Base-by-base conservation (phyloP, 2,888 invertebrate species). In the Biston stratarius region DNA sequence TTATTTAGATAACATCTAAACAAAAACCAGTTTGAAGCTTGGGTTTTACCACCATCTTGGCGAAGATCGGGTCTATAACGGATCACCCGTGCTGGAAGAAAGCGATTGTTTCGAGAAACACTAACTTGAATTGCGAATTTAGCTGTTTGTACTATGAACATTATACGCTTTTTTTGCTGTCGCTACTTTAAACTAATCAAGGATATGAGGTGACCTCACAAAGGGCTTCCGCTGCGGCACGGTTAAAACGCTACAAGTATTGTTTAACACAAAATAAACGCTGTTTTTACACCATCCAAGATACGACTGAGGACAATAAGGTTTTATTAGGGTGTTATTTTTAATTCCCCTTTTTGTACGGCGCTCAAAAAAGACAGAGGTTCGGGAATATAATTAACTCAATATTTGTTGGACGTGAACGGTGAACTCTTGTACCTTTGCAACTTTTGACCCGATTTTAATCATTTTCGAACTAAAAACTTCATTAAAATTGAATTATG, bases 171-270 rank as follows among this genome's bases (percentile, higher is more conserved):
- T 53, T 60, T 56, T 57, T 63, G 64, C 45, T 47, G 33, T 61
- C 70, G 59, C 64, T 70, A 67, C 70, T 66, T 68, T 70, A 67
- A 74, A 70, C 77, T 79, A 82, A 84, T 84, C 81, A 84, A 78
- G 83, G 81, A 82, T 81, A 83, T 81, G 79, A 76, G 74, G 75
- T 74, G 71, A 67, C 69, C 63, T 44, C 70, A 80, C 82, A 80
- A 79, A 77, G 75, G 67, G 71, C 71, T 76, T 77, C 82, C 82
- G 77, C 63, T 70, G 72, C 66, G 67, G 64, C 42, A 52, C 62
- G 55, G 34, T 68, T 74, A n/a, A 62, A 65, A 78, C 71, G 80
- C 76, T 77, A 75, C 74, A 71, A 71, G 74, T 73, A 72, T 79
- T 80, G 74, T 79, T 71, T 70, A 66, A 67, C 69, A 77, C 73